These are phyloP conservation scores for Oriolus oriolus DNA, from an alignment of 2,113 vertebrate genomes.

Conservation along the genomic window DNA sequence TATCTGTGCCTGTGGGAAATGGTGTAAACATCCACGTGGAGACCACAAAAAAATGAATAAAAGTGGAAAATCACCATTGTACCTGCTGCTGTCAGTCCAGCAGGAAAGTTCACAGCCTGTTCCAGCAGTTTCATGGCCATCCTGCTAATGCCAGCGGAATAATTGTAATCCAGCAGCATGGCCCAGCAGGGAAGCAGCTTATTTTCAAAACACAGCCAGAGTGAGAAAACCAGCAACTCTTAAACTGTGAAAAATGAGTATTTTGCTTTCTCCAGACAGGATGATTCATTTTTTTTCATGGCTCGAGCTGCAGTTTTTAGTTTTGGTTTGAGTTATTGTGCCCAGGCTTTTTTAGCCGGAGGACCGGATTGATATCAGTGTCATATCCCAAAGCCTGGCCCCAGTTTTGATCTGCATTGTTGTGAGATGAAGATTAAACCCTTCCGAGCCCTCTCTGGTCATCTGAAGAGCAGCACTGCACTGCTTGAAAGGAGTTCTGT, in stretches of 20 bases:
- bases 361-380: not conserved
- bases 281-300: not conserved
- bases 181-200: constrained; percentile 48
- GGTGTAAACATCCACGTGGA: not conserved
- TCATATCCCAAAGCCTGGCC: not conserved
- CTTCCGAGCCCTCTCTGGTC: not conserved
- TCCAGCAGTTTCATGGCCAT: not conserved
- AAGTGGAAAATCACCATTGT: not conserved
- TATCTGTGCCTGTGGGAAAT: not conserved
- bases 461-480: not conserved
- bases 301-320: not conserved
- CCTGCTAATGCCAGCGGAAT: not conserved
- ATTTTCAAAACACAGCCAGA: constrained; percentile 23
- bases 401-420: not conserved
- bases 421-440: not conserved
- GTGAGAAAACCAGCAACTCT: not conserved
- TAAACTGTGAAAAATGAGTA: not conserved
- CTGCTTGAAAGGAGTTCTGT: not conserved
- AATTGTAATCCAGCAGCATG: constrained; percentile 28
- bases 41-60: not conserved
- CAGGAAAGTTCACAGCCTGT: not conserved
- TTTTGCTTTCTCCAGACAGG: not conserved
- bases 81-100: not conserved
- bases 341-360: not conserved
- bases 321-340: constrained; percentile 15